phyloP scores from a whole-genome alignment of 2,113 vertebrate genomes.

The Platichthys stellatus region DNA sequence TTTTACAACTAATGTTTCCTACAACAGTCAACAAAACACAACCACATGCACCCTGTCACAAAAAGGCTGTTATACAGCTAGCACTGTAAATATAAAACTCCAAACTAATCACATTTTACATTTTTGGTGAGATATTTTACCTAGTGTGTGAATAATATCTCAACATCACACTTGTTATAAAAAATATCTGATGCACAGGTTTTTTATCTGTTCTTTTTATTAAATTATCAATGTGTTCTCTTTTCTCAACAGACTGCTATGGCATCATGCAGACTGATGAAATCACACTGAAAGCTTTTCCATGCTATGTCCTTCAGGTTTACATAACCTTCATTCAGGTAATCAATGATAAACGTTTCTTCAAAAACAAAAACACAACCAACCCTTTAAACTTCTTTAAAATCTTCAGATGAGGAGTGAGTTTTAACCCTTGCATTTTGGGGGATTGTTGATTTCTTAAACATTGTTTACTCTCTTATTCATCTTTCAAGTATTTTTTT shows the following conservation, averaged over 20 bases:
- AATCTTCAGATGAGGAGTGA: constrained; percentile 2
- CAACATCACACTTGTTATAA: neutral
- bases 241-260: neutral
- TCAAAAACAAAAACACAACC: constrained; percentile 8
- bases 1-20: constrained; percentile 5
- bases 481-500: constrained; percentile 2
- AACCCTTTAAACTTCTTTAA: constrained; percentile 3
- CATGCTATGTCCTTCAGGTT: neutral
- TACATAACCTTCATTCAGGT: constrained; percentile 11
- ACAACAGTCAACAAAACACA: constrained; percentile 19
- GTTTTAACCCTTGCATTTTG: neutral
- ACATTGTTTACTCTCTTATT: neutral
- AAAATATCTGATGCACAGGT: constrained; percentile 2
- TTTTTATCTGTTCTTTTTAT: neutral
- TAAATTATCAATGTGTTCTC: neutral
- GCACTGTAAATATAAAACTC: constrained; percentile 32
- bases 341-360: constrained; percentile 15
- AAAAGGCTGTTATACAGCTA: constrained; percentile 30
- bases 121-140: constrained; percentile 15
- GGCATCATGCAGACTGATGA: too few relatives aligned
- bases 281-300: neutral
- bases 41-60: constrained; percentile 48
- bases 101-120: neutral
- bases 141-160: neutral
- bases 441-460: neutral